Evolutionary conservation across 2,888 invertebrate species (phyloP).

Genomic region (Nineta flava): DNA sequence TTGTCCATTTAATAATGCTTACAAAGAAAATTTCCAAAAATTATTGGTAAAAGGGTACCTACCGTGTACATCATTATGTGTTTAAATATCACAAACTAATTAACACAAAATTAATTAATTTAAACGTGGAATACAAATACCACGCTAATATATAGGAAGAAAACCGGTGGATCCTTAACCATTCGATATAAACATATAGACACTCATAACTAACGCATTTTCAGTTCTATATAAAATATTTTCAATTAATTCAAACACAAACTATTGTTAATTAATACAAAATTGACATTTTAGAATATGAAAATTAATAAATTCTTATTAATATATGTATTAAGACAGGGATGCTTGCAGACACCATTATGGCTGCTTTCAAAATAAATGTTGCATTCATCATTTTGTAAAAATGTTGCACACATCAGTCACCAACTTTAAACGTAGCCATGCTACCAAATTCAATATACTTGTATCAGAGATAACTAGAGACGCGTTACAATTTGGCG

Average conservation of each 20-base stretch:
- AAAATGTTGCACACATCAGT: too few relatives aligned
- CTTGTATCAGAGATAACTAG: too few relatives aligned
- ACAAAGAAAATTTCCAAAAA: too few relatives aligned
- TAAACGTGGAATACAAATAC: slow-evolving; percentile 1
- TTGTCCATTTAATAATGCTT: too few relatives aligned
- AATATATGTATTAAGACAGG: neutral
- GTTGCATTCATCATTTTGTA: too few relatives aligned
- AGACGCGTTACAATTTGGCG: too few relatives aligned
- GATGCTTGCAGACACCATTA: neutral
- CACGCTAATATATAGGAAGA: slow-evolving; percentile 3
- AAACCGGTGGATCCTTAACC: slow-evolving; percentile 6
- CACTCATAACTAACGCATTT: neutral
- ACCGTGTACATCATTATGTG: slow-evolving; percentile 35
- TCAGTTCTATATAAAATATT: neutral
- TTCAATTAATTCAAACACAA: neutral
- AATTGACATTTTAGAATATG: neutral
- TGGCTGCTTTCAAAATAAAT: neutral
- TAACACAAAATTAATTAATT: neutral
- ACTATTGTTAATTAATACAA: neutral
- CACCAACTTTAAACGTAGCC: too few relatives aligned
- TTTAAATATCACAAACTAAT: neutral
- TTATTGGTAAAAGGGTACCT: slow-evolving; percentile 19
- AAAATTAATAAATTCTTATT: neutral
- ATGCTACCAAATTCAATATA: too few relatives aligned
- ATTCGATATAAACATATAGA: slow-evolving; percentile 5